Evolutionary conservation across 2,888 invertebrate species (phyloP).

Genomic region (Invenusta paracnida): DNA sequence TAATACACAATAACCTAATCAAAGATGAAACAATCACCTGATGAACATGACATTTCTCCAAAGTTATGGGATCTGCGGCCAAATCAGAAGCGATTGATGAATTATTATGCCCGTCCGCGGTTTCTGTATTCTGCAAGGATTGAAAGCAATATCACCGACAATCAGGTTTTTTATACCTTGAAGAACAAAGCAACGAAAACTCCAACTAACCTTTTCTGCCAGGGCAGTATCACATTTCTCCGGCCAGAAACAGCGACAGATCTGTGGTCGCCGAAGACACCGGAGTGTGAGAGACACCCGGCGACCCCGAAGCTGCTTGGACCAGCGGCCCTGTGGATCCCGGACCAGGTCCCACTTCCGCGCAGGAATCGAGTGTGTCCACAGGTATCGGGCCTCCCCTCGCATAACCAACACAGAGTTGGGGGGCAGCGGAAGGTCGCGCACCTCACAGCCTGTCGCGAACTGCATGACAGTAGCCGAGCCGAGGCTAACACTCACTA

Average conservation of each 20-base stretch:
- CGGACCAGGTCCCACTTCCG: conserved; percentile 73
- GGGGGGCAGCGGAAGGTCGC: conserved; percentile 66
- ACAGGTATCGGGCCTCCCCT: conserved; percentile 68
- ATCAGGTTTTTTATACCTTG: no score
- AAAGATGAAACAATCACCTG: no score
- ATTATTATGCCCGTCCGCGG: no score
- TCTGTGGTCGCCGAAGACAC: conserved; percentile 50
- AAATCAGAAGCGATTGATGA: no score
- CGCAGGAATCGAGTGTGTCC: conserved; percentile 69
- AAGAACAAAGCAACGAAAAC: no score
- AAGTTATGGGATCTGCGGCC: no score
- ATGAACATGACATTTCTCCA: no score
- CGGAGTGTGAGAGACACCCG: conserved; percentile 84
- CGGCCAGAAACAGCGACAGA: conserved; percentile 43
- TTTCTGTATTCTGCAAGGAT: no score
- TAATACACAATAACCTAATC: no score
- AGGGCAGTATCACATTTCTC: conserved; percentile 68
- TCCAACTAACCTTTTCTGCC: neutral
- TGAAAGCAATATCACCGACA: no score
- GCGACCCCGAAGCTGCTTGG: conserved; percentile 47
- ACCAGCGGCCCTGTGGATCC: conserved; percentile 52
- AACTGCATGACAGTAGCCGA: conserved; percentile 78
- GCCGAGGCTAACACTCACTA: conserved; percentile 78
- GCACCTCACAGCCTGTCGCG: no score
- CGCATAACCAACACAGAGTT: conserved; percentile 76